A percentile compares a stretch with the other conserved stretches of the same genome.
Evolutionary conservation across 2,888 invertebrate genomes (phyloP).

Genomic region (Laothoe populi): DNA sequence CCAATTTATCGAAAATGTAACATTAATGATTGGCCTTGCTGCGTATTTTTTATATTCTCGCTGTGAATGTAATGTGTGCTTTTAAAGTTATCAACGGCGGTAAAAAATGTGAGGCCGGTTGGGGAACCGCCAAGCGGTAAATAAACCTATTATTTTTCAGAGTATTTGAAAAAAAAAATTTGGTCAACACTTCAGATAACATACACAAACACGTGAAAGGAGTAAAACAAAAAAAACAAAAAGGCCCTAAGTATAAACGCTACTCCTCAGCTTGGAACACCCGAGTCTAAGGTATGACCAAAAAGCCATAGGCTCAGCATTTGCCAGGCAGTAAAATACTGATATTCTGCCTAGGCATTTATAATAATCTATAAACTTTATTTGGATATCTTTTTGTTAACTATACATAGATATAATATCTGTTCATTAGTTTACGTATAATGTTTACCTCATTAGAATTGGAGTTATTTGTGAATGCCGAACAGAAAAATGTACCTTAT

Average conservation of each 20-base stretch:
- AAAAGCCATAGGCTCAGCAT: too few species aligned
- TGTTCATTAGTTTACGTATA: not conserved
- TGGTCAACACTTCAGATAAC: too few species aligned
- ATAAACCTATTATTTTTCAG: too few species aligned
- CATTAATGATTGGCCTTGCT: conserved; percentile 26
- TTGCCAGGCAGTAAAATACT: not conserved
- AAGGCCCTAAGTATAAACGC: too few species aligned
- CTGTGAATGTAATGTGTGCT: conserved; percentile 24
- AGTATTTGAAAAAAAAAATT: too few species aligned
- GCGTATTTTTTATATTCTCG: conserved; percentile 25
- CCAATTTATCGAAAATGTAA: conserved; percentile 27
- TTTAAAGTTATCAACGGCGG: conserved; percentile 15
- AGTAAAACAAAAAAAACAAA: too few species aligned
- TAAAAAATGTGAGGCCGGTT: not conserved
- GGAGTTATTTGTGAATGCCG: not conserved
- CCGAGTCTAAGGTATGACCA: too few species aligned
- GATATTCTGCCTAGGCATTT: not conserved
- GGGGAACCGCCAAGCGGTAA: not conserved
- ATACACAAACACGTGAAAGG: too few species aligned
- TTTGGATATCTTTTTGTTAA: too few species aligned
- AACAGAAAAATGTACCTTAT: not conserved
- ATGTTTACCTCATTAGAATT: not conserved
- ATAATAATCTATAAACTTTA: not conserved
- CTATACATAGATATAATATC: not conserved
- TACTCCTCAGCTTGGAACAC: too few species aligned